These are phyloP conservation scores for Centropus bengalensis DNA, from an alignment of 2,113 vertebrate species.

Conservation along the genomic window DNA sequence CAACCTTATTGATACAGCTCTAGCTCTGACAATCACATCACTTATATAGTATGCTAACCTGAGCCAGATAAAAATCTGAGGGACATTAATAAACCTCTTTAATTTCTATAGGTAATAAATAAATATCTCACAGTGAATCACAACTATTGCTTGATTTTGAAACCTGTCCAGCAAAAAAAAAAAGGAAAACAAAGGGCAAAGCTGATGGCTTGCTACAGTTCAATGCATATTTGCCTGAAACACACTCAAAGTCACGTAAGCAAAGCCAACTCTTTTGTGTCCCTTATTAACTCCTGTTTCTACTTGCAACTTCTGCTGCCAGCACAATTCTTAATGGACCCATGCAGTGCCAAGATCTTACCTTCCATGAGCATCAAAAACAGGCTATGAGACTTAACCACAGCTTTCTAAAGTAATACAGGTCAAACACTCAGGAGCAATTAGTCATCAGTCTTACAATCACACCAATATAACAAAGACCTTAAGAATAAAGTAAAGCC, in stretches of 20 bases:
- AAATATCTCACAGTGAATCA: not conserved
- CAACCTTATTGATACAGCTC: not conserved
- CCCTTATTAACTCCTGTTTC: not conserved
- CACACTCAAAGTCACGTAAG: not conserved
- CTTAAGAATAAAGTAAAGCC: not conserved
- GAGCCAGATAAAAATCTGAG: not conserved
- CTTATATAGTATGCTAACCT: not conserved
- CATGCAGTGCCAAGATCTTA: not conserved
- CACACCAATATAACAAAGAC: not conserved
- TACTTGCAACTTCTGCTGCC: not conserved
- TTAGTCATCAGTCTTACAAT: not conserved
- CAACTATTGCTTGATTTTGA: not conserved
- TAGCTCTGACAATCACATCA: not conserved
- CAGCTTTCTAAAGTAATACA: not conserved
- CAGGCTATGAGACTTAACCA: fast-evolving
- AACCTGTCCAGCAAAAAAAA: not conserved
- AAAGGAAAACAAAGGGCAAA: not conserved
- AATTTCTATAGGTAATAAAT: not conserved
- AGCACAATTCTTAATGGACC: not conserved
- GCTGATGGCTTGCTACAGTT: not conserved
- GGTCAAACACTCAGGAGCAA: not conserved
- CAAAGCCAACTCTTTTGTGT: not conserved
- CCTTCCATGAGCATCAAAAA: not conserved
- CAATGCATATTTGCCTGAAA: not conserved
- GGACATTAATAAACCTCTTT: not conserved